Evolutionary conservation across 1,140 invertebrate species (phyloP).

Genomic region (Episyrphus balteatus): DNA sequence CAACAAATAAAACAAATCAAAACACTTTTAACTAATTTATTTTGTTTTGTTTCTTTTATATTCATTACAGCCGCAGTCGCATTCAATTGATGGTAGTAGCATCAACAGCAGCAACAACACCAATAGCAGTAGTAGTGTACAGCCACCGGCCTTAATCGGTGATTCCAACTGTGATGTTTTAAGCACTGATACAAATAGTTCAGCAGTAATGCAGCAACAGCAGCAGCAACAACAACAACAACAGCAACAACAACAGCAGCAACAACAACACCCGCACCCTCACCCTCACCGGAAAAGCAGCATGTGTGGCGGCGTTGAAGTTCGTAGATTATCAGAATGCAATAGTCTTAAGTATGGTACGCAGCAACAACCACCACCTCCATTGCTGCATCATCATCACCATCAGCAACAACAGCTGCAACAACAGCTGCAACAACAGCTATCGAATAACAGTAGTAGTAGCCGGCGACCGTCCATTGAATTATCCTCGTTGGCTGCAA

Average conservation of each 20-base stretch:
- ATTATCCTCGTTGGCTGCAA: constrained; percentile 20
- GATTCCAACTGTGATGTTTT: constrained; percentile 36
- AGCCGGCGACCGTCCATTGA: constrained; percentile 34
- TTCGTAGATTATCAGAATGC: constrained; percentile 8
- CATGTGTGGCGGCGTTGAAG: constrained; percentile 2
- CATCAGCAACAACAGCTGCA: constrained; percentile 7
- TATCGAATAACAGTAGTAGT: constrained; percentile 15
- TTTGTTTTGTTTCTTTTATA: constrained; percentile 3
- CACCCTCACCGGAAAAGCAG: constrained; percentile 1
- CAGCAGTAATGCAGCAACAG: constrained; percentile 1
- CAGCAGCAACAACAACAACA: constrained; percentile 6
- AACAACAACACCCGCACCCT: not conserved
- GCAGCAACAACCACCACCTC: constrained; percentile 7
- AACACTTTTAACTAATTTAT: not conserved
- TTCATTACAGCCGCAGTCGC: constrained; percentile 8
- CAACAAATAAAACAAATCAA: too few relatives aligned
- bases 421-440: constrained; percentile 10
- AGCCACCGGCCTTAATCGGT: constrained; percentile 8
- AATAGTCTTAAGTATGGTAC: constrained; percentile 2
- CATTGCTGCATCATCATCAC: constrained; percentile 3
- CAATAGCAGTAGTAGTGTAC: constrained; percentile 2
- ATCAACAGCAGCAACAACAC: constrained; percentile 13
- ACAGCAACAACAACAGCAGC: not conserved
- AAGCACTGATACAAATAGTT: constrained; percentile 28
- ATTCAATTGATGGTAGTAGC: constrained; percentile 11